Base-by-base conservation (phyloP, 2,888 invertebrate genomes). In the Charanyca ferruginea region DNA sequence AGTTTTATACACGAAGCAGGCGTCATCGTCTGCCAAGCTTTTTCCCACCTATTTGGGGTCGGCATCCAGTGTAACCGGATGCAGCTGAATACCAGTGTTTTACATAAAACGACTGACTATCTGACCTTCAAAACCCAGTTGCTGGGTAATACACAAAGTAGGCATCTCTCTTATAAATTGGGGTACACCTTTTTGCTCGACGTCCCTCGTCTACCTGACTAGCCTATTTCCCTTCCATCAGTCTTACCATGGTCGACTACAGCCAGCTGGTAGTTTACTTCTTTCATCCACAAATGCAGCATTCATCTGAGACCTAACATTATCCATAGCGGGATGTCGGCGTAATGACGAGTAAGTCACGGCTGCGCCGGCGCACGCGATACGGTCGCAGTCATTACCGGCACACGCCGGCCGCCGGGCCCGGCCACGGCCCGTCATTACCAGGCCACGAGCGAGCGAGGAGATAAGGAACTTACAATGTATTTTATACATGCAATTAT, bases 291-390 rank as follows among this genome's bases (percentile, higher is more conserved):
- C 35, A 28, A 52, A 28, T 53, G 18, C 32, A 25, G 23, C 51
- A 13, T 52, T 1, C 20, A 28, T 16, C n/a, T 52, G 38, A 53
- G 23, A 68, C 62, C 63, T 58, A 54, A 38, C 28, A 66, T 74
- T 74, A 66, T 13, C 28, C 13, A 8, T n/a, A 52, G 62, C 48
- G 53, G 44, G 20, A 58, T 53, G 45, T 22, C 55, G 9, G 44
- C 48, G 62, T 62, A 77, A 80, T 67, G 44, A 18, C 53, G 71
- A 66, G 71, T 81, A 78, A 74, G 75, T 69, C 79, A 77, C 68
- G 68, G 58, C n/a, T n/a, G n/a, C 44, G 20, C n/a, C 47, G 60
- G 51, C 47, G 61, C 66, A 60, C 54, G 64, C 64, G 79, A 68
- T 61, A 60, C 44, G 49, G 57, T 45, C 57, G 41, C 52, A 22